Evolutionary conservation across 2,113 vertebrate genomes (phyloP), one percentile per base, ranked within the genome.

Genomic region (Takifugu flavidus): DNA sequence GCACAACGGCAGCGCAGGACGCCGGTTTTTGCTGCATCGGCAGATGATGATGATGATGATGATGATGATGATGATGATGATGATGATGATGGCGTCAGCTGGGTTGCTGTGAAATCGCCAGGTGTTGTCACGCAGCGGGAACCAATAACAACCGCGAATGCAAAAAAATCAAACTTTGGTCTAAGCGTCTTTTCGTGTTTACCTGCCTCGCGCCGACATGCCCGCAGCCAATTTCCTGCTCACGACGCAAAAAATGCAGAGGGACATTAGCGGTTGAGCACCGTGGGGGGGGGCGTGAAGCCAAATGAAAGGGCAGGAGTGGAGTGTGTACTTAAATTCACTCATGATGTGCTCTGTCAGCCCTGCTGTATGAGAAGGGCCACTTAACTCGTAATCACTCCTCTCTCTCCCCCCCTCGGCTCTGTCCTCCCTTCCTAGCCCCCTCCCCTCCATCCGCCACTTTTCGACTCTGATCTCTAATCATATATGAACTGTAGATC

Each of bases 351-450:
- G 79, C 82, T 80, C 78, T 74, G 80, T 85, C 82, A 82, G 85
- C 82, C 82, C 77, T 64, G 73, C 72, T 83, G 78, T 79, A 87
- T 64, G 83, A 86, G 86, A 85, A 83, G 81, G 85, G 77, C 88
- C 87, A 83, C 88, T 91, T 88, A 89, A 86, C 86, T 82, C 60
- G 61, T 87, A 88, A 91, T 91, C 87, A 89, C 83, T 79, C 73
- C 87, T 79, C 83, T 73, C 59, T 64, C 52, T 70, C 54, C 63
- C 72, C 20, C 80, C 77, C 57, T 73, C 75, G 74, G 68, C 78
- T 73, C 73, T 58, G 70, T 74, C 61, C 60, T 74, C 62, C 25
- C 60, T 6, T 20, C 53, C 8, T 27, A 25, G 5, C 25, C 29
- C 53, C 60, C 65, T 10, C 59, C 27, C 13, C 59, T 59, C 29